These are phyloP conservation scores for Drosophila simulans DNA, from an alignment of 1,140 invertebrate genomes.

Conservation along the genomic window DNA sequence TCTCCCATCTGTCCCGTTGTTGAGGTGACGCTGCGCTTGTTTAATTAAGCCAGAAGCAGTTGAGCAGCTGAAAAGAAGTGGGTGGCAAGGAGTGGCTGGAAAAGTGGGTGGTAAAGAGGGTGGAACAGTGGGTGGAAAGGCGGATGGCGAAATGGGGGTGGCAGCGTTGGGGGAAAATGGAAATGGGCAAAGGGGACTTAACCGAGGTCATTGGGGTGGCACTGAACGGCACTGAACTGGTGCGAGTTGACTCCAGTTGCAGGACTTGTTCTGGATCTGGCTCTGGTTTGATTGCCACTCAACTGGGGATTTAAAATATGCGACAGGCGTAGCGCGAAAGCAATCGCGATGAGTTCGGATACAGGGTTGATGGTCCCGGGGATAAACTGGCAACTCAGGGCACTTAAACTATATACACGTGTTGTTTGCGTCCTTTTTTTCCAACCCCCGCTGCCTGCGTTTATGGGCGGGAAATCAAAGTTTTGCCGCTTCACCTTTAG, in stretches of 20 bases:
- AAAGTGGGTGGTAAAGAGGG: conserved; percentile 11
- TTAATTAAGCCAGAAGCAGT: conserved; percentile 72
- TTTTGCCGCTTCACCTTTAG: conserved; percentile 63
- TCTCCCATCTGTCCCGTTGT: conserved; percentile 42
- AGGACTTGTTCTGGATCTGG: conserved; percentile 38
- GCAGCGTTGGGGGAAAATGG: neutral
- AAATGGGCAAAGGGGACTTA: neutral
- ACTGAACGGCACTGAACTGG: conserved; percentile 11
- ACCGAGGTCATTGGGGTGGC: conserved; percentile 56
- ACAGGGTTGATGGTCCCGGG: conserved; percentile 12
- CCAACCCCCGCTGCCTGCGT: neutral
- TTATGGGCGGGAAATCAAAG: conserved; percentile 63
- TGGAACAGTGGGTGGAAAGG: conserved; percentile 6
- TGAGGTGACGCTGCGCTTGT: conserved; percentile 74
- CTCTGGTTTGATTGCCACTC: conserved; percentile 76
- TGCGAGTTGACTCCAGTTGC: conserved; percentile 20
- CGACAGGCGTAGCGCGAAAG: conserved; percentile 71
- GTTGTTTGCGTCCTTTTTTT: conserved; percentile 49
- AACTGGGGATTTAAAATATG: conserved; percentile 82
- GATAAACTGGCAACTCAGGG: conserved; percentile 46
- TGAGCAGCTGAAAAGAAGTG: conserved; percentile 21
- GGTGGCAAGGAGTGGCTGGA: neutral
- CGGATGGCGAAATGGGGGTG: neutral
- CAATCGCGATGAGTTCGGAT: conserved; percentile 62
- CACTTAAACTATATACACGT: conserved; percentile 69